These are phyloP conservation scores for Sesia apiformis DNA, from an alignment of 2,888 invertebrate species.

Conservation along the genomic window DNA sequence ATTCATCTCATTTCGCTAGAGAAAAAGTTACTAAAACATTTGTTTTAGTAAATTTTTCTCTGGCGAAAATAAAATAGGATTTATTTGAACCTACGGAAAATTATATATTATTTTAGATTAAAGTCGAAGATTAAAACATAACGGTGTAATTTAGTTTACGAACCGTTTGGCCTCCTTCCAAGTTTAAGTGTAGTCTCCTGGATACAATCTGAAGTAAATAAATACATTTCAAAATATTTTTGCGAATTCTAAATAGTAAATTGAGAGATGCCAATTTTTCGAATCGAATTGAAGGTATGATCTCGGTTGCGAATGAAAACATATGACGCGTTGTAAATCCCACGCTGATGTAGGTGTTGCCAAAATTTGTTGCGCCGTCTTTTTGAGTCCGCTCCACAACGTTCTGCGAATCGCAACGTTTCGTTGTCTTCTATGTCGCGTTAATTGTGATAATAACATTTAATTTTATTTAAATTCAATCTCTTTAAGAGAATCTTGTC, in stretches of 20 bases:
- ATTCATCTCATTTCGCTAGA: too few relatives aligned
- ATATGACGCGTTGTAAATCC: slow-evolving; percentile 31
- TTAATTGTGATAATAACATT: slow-evolving; percentile 19
- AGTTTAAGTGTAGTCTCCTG: slow-evolving; percentile 34
- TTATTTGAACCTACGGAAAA: too few relatives aligned
- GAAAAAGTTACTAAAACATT: too few relatives aligned
- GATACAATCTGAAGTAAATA: slow-evolving; percentile 33
- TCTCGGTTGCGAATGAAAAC: slow-evolving; percentile 25
- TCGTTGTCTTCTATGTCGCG: slow-evolving; percentile 27
- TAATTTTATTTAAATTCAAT: background rate
- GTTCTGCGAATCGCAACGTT: slow-evolving; percentile 14
- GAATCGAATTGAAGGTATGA: background rate
- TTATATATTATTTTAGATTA: too few relatives aligned
- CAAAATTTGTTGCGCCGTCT: slow-evolving; percentile 56
- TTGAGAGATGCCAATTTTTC: background rate
- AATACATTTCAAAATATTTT: slow-evolving; percentile 28
- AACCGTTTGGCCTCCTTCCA: slow-evolving; percentile 46
- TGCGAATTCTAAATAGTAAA: background rate
- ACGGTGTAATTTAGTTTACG: background rate
- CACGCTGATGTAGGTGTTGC: slow-evolving; percentile 39
- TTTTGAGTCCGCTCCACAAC: slow-evolving; percentile 29
- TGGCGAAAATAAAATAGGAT: too few relatives aligned
- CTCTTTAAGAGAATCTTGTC: background rate
- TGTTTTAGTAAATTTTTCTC: too few relatives aligned
- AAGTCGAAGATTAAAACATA: too few relatives aligned